Evolutionary conservation across 92 coral and sea anemone genomes (phyloP).

Genomic region (Porites evermanni): DNA sequence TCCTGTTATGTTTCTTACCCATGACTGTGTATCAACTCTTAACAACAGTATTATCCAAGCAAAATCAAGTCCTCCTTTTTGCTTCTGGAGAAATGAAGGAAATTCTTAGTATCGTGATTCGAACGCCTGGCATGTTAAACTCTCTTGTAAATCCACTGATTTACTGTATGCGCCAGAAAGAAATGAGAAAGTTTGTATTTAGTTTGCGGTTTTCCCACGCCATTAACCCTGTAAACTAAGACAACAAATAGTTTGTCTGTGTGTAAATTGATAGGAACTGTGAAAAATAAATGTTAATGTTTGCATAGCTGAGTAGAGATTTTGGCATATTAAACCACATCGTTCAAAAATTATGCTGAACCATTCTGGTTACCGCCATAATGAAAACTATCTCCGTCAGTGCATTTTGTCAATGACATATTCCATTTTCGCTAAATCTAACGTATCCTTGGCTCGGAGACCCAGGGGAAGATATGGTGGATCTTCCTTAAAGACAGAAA

Average conservation of each 20-base stretch:
- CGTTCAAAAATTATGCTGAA: too few species aligned
- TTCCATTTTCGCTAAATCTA: too few species aligned
- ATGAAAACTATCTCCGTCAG: too few species aligned
- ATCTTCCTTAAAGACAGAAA: too few species aligned
- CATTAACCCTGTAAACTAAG: not conserved
- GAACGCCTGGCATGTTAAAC: not conserved
- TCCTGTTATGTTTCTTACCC: not conserved
- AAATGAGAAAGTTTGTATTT: not conserved
- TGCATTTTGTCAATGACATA: too few species aligned
- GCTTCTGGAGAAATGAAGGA: not conserved
- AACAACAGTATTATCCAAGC: not conserved
- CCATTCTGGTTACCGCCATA: too few species aligned
- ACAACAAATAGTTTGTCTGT: not conserved
- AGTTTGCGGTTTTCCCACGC: not conserved
- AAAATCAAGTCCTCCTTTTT: not conserved
- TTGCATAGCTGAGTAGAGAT: too few species aligned
- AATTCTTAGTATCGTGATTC: not conserved
- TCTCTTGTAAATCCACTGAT: constrained; percentile 1
- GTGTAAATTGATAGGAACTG: too few species aligned
- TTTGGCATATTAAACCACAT: too few species aligned
- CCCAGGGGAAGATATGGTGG: too few species aligned
- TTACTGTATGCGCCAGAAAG: not conserved
- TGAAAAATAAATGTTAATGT: too few species aligned
- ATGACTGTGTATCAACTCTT: not conserved
- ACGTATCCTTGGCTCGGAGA: too few species aligned